A percentile compares a stretch with the other conserved stretches of the same genome.
These are phyloP conservation scores for Oreochromis grahami DNA, from an alignment of 2,797 vertebrate genomes.

Conservation along the genomic window DNA sequence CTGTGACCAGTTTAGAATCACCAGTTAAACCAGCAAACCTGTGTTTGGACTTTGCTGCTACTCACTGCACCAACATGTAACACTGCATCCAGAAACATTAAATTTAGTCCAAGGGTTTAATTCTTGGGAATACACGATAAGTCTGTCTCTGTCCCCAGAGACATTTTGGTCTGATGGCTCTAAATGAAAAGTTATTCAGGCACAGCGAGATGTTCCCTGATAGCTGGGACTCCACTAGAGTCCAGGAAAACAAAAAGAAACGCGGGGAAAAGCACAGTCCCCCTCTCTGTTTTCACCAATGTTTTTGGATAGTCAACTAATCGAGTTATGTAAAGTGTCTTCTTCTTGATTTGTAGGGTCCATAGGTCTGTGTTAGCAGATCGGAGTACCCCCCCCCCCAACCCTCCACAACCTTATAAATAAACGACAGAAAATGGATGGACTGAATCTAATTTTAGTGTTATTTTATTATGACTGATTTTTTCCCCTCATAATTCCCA, in stretches of 20 bases:
- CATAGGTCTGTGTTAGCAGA: neutral
- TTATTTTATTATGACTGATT: neutral
- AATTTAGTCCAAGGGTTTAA: neutral
- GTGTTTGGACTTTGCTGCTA: neutral
- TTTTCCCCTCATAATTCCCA: neutral
- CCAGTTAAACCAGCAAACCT: neutral
- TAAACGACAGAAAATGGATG: neutral
- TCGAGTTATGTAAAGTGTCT: neutral
- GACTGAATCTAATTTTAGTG: neutral
- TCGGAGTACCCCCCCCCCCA: neutral
- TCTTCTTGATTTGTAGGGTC: neutral
- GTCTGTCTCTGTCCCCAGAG: neutral
- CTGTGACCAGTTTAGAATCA: neutral
- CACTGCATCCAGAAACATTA: neutral
- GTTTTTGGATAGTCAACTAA: neutral
- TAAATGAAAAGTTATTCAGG: neutral
- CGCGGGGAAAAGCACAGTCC: rapidly evolving
- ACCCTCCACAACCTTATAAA: neutral
- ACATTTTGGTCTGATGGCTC: neutral
- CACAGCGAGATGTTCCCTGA: neutral
- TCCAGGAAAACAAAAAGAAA: neutral
- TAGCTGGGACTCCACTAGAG: neutral
- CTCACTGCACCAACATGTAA: neutral
- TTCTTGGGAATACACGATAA: neutral
- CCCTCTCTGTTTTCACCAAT: rapidly evolving